These are phyloP conservation scores for Platycnemis pennipes DNA, from an alignment of 2,888 invertebrate species.

Conservation along the genomic window DNA sequence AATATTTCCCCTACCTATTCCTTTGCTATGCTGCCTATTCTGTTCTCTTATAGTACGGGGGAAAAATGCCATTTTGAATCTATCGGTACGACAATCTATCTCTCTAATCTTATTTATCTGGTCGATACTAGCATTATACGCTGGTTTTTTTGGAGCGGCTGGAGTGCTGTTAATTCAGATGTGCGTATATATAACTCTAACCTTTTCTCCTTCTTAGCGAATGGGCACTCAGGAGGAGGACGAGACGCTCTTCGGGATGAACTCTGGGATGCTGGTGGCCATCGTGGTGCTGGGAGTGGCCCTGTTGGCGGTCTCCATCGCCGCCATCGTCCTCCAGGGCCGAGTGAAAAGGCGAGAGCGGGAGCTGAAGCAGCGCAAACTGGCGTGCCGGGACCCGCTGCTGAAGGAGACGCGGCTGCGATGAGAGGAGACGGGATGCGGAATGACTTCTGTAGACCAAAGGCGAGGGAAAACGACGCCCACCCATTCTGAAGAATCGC, in stretches of 20 bases:
- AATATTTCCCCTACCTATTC: too few species aligned
- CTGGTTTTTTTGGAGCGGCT: too few species aligned
- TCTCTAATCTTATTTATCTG: too few species aligned
- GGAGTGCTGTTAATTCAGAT: too few species aligned
- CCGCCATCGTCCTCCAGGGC: conserved; percentile 48
- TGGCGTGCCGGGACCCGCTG: not conserved
- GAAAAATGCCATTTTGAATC: too few species aligned
- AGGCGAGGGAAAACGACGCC: not conserved
- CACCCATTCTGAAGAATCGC: not conserved
- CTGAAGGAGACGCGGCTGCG: not conserved
- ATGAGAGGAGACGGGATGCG: not conserved
- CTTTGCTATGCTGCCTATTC: too few species aligned
- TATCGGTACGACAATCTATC: too few species aligned
- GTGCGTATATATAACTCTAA: too few species aligned
- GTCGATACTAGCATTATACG: too few species aligned
- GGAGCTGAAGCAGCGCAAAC: conserved; percentile 4
- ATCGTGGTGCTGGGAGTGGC: conserved; percentile 44
- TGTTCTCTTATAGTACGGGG: too few species aligned
- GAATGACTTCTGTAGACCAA: not conserved
- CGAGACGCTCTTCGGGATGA: not conserved
- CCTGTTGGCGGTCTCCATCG: conserved; percentile 25
- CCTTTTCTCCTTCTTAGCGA: not conserved
- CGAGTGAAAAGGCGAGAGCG: conserved; percentile 28
- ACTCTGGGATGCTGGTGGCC: conserved; percentile 62
- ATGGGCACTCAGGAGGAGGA: not conserved